Conservation (phyloP, 2,797 vertebrate species). For the Takifugu ocellatus region DNA sequence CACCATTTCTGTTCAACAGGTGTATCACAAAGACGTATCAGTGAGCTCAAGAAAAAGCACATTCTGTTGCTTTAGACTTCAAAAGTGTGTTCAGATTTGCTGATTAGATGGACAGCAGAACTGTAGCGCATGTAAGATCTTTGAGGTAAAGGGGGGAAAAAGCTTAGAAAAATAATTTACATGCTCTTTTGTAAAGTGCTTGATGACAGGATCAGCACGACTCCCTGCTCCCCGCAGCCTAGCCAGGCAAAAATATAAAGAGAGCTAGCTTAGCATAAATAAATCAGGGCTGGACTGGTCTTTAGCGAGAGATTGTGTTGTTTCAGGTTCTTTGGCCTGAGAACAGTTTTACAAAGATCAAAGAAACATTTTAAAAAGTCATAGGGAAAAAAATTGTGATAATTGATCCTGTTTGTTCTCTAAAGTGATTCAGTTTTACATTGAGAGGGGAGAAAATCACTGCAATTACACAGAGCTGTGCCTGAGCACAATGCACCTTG, state of each 20-base stretch:
- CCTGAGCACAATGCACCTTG: too few species aligned
- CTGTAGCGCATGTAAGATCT: background rate
- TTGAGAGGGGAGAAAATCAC: too few species aligned
- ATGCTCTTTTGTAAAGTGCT: background rate
- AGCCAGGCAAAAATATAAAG: too few species aligned
- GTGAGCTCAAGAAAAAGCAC: background rate
- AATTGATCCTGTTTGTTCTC: too few species aligned
- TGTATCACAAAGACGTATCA: constrained; percentile 13
- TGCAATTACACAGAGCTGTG: too few species aligned
- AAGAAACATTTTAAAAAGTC: too few species aligned
- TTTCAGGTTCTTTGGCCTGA: background rate
- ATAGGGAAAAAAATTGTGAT: too few species aligned
- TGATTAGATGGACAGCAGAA: background rate
- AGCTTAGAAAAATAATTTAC: background rate
- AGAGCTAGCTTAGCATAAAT: too few species aligned
- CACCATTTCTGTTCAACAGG: background rate
- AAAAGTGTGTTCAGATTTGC: background rate
- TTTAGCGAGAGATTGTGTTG: background rate
- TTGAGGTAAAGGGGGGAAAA: background rate
- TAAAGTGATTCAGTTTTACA: too few species aligned
- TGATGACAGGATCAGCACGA: background rate
- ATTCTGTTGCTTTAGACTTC: constrained; percentile 1
- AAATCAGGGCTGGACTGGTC: too few species aligned
- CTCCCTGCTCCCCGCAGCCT: too few species aligned
- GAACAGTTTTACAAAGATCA: too few species aligned